Conservation (phyloP, 1,140 invertebrate species). For the Aphaenogaster ashmeadi region DNA sequence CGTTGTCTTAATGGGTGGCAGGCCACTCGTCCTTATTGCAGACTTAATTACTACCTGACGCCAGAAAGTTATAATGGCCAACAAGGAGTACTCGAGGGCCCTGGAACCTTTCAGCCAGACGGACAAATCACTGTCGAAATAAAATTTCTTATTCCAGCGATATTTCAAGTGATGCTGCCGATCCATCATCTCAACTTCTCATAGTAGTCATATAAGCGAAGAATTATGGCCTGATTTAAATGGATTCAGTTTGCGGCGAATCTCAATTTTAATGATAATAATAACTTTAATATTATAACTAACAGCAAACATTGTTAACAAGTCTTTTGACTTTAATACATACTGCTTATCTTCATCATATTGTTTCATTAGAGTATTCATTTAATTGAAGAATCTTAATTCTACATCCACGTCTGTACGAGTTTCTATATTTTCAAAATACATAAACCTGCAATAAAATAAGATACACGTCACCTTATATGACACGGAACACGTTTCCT, state of each 20-base stretch:
- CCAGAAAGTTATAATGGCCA: slow-evolving; percentile 87
- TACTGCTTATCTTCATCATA: neutral
- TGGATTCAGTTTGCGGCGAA: neutral
- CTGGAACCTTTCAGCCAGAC: slow-evolving; percentile 66
- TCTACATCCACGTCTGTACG: neutral
- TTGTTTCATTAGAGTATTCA: neutral
- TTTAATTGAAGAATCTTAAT: neutral
- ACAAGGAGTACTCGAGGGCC: slow-evolving; percentile 78
- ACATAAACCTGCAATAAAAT: slow-evolving; percentile 1
- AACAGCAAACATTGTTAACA: neutral
- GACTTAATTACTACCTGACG: slow-evolving; percentile 87
- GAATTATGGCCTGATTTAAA: slow-evolving; percentile 3
- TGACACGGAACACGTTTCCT: neutral
- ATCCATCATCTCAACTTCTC: slow-evolving; percentile 38
- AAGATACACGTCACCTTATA: neutral
- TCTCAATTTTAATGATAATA: neutral
- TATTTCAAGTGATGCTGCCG: slow-evolving; percentile 66
- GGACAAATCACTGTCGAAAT: slow-evolving; percentile 78
- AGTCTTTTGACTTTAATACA: neutral
- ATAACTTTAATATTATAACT: neutral
- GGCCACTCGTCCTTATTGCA: slow-evolving; percentile 87
- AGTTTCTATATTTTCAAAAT: neutral
- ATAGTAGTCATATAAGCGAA: slow-evolving; percentile 16
- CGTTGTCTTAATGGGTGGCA: slow-evolving; percentile 84
- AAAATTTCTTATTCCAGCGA: slow-evolving; percentile 74